Evolutionary conservation across 2,888 invertebrate genomes (phyloP).

Genomic region (Lepas anatifera): DNA sequence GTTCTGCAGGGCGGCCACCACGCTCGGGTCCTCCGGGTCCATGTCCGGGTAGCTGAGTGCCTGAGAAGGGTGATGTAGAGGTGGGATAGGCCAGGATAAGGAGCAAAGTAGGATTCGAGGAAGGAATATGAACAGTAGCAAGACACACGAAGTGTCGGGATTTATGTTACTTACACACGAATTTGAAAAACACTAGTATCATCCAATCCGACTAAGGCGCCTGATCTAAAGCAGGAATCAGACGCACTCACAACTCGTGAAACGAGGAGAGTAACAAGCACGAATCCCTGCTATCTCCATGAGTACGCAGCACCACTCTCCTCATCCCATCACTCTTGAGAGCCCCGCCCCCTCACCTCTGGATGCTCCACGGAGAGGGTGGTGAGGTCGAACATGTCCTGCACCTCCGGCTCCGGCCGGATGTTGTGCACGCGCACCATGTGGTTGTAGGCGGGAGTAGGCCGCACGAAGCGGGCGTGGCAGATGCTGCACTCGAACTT

Average conservation of each 20-base stretch:
- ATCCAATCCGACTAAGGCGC: too few relatives aligned
- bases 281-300: too few relatives aligned
- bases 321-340: neutral
- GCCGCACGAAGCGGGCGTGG: conserved; percentile 5
- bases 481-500: conserved; percentile 13
- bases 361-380: neutral
- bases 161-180: too few relatives aligned
- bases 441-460: neutral
- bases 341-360: neutral
- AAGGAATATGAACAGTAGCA: too few relatives aligned
- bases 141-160: too few relatives aligned
- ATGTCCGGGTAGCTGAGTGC: neutral
- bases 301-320: too few relatives aligned
- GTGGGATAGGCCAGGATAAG: too few relatives aligned
- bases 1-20: neutral
- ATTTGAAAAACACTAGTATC: too few relatives aligned
- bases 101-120: too few relatives aligned
- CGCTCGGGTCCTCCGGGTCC: neutral
- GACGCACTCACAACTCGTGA: too few relatives aligned
- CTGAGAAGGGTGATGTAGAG: neutral
- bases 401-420: neutral
- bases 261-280: too few relatives aligned
- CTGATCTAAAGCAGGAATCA: too few relatives aligned
- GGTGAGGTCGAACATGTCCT: conserved; percentile 6
- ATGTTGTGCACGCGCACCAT: conserved; percentile 11